Evolutionary conservation across 2,113 vertebrate species (phyloP).

Genomic region (Agelaius phoeniceus): DNA sequence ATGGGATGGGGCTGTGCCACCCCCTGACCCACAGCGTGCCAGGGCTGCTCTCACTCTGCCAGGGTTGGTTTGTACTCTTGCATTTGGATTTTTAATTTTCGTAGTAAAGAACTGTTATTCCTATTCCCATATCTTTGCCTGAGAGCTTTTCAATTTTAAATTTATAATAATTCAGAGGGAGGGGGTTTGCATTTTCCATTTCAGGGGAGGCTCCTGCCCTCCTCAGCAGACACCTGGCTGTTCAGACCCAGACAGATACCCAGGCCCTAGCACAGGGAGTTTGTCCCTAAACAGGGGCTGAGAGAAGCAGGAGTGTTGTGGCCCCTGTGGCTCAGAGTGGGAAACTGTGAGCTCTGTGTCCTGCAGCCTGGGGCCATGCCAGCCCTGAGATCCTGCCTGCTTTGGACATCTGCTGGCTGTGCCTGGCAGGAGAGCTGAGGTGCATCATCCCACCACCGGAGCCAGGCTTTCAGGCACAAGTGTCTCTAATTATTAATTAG

Average conservation of each 20-base stretch:
- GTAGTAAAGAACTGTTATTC: too few relatives aligned
- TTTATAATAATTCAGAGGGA: too few relatives aligned
- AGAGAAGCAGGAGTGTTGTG: not conserved
- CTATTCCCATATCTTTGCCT: too few relatives aligned
- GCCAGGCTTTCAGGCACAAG: constrained; percentile 51
- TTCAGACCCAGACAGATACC: not conserved
- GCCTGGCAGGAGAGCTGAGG: not conserved
- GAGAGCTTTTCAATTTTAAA: too few relatives aligned
- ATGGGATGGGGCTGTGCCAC: too few relatives aligned
- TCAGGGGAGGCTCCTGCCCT: too few relatives aligned
- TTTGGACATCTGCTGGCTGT: not conserved
- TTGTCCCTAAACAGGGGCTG: not conserved
- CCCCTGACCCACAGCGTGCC: too few relatives aligned
- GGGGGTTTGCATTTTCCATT: too few relatives aligned
- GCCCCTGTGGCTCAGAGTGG: not conserved
- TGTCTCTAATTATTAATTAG: constrained; percentile 56
- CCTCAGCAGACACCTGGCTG: not conserved
- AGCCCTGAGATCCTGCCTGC: not conserved
- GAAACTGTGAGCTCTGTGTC: not conserved
- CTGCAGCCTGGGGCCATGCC: not conserved
- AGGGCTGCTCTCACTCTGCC: too few relatives aligned
- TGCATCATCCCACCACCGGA: constrained; percentile 39
- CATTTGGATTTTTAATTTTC: too few relatives aligned
- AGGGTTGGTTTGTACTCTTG: too few relatives aligned
- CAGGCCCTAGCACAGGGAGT: not conserved